Conservation (phyloP, 2,888 invertebrate species). For the Halictus ligatus region DNA sequence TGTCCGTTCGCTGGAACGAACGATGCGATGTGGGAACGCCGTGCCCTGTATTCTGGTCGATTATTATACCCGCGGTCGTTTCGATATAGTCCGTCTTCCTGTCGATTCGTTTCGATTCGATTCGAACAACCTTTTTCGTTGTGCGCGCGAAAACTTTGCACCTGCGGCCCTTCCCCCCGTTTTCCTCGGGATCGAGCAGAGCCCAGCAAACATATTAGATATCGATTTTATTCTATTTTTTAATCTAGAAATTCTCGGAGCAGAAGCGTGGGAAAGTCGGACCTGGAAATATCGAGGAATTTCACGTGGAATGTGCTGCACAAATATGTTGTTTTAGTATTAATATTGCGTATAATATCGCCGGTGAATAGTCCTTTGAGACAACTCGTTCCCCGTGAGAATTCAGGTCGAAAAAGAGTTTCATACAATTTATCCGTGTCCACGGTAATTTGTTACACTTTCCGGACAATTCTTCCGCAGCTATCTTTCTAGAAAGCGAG, state of each 20-base stretch:
- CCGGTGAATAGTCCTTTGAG: too few relatives aligned
- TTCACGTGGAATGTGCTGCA: too few relatives aligned
- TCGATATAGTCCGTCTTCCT: background rate
- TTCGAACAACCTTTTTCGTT: slow-evolving; percentile 6
- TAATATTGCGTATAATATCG: too few relatives aligned
- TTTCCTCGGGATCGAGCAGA: background rate
- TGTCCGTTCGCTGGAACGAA: slow-evolving; percentile 31
- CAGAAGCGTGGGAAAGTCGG: too few relatives aligned
- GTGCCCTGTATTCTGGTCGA: slow-evolving; percentile 69
- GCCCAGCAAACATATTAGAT: background rate
- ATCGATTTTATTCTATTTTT: background rate
- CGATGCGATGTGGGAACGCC: slow-evolving; percentile 78
- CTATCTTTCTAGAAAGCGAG: background rate
- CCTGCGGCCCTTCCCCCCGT: background rate
- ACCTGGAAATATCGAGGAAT: too few relatives aligned
- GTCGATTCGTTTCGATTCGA: background rate
- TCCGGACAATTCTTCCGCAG: background rate
- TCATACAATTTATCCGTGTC: background rate
- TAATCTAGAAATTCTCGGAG: background rate
- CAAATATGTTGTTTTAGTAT: too few relatives aligned
- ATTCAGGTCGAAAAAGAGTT: background rate
- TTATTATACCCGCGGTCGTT: slow-evolving; percentile 12
- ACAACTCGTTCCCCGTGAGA: background rate
- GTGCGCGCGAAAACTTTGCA: background rate
- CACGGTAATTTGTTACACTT: background rate